Base-by-base conservation (phyloP, 2,797 vertebrate genomes). In the Xiphophorus birchmanni region DNA sequence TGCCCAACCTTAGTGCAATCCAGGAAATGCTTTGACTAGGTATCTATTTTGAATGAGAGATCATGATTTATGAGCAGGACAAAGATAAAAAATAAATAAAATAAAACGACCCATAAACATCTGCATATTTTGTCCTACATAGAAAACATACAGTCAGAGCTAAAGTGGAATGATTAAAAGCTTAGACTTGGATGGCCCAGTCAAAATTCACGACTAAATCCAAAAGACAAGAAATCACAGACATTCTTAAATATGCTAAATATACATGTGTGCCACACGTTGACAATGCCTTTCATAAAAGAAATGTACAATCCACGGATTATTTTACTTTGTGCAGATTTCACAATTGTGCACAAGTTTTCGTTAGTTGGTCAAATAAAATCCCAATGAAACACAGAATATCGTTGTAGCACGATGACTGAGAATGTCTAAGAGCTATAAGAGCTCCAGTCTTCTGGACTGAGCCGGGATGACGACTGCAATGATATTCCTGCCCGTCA, bases 401-500 rank as follows among this genome's bases (percentile, higher is more conserved):
- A 5, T 18, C 12, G 65, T 5, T 40, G 32, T 5, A 23, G 32
- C 17, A 67, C 11, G 37, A 69, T 11, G 52, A 23, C 21, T 23
- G 10, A 26, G 5, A 26, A 42, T 5, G 15, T 29, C 6, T 21
- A 11, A 48, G 15, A 44, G 15, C 13, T 21, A 5, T 3, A 54
- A 37, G 47, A 5, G 47, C 73, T 52, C 73, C 18, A 21, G 32
- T 74, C 52, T 37, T 23, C 63, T 69, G 37, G 3, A 2, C 18
- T 23, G 21, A 40, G 23, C 37, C 32, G 4, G 4, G 37, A 40
- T 21, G 18, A 6, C 11, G 23, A 10, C 80, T 75, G 54, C 75
- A 13, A 81, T 76, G 76, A 86, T 45, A 29, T 85, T 48, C 71
- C 13, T 84, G 76, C 87, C 89, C 87, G 81, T 73, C 42, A 77